A percentile compares a stretch with the other conserved stretches of the same genome.
These are phyloP conservation scores for Halisarca cf. caerulea DNA, from an alignment of 37 sponge, comb jelly and placozoan species.

Conservation along the genomic window DNA sequence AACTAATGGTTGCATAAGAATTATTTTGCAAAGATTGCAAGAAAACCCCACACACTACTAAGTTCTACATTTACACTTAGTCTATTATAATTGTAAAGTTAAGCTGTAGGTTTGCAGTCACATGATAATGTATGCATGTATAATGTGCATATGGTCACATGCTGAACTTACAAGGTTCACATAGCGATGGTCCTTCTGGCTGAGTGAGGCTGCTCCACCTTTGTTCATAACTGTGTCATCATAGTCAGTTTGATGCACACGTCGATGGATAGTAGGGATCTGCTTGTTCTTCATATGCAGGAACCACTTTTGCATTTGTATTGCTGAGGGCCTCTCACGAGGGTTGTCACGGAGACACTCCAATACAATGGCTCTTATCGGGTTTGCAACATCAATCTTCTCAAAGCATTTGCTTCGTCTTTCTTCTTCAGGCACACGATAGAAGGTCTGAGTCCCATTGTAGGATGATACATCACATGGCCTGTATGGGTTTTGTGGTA, in stretches of 20 bases:
- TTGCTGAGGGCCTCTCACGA: not conserved
- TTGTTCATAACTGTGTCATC: no score
- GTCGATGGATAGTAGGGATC: no score
- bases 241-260: no score
- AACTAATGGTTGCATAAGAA: no score
- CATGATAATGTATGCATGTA: not conserved
- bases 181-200: no score
- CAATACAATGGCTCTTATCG: not conserved
- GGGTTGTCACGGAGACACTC: not conserved
- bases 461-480: not conserved
- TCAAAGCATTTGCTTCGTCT: conserved; percentile 5
- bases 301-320: not conserved
- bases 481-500: no score
- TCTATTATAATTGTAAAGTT: not conserved
- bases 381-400: not conserved
- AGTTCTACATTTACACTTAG: not conserved
- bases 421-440: conserved; percentile 3
- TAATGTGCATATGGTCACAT: not conserved
- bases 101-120: not conserved
- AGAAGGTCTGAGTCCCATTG: not conserved
- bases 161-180: no score
- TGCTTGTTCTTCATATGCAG: no score
- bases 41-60: no score
- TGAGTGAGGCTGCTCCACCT: no score
- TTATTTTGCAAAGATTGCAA: no score